These are phyloP conservation scores for Leucoma salicis DNA, from an alignment of 2,888 invertebrate species.

Conservation along the genomic window DNA sequence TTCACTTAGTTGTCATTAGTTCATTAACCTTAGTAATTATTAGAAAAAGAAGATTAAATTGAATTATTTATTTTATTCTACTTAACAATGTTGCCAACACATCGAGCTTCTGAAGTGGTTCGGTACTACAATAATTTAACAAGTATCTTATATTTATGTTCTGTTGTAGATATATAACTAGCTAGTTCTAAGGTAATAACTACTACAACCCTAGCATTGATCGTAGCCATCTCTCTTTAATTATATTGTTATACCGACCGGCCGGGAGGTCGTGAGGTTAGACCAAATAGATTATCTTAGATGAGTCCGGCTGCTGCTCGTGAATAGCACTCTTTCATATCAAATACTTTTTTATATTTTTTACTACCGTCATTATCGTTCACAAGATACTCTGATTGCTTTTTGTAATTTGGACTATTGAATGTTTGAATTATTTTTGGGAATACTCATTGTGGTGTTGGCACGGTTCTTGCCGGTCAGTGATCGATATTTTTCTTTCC, in stretches of 20 bases:
- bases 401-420: constrained; percentile 68
- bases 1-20: too few species aligned
- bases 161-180: constrained; percentile 6
- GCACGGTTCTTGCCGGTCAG: constrained; percentile 45
- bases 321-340: constrained; percentile 64
- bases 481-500: constrained; percentile 38
- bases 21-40: too few species aligned
- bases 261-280: constrained; percentile 78
- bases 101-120: too few species aligned
- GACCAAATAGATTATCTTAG: constrained; percentile 77
- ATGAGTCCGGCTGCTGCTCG: constrained; percentile 32
- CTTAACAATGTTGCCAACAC: too few species aligned
- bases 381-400: constrained; percentile 67
- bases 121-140: too few species aligned
- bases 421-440: constrained; percentile 64
- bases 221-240: constrained; percentile 72
- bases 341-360: constrained; percentile 47
- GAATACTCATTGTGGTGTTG: constrained; percentile 59
- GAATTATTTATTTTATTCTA: too few species aligned
- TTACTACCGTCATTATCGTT: constrained; percentile 60
- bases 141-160: too few species aligned
- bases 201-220: constrained; percentile 31
- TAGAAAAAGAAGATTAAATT: too few species aligned
- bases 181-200: constrained; percentile 29
- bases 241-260: constrained; percentile 76